These are phyloP conservation scores for Drosophila ananassae DNA, from an alignment of 1,140 invertebrate species.

Conservation along the genomic window DNA sequence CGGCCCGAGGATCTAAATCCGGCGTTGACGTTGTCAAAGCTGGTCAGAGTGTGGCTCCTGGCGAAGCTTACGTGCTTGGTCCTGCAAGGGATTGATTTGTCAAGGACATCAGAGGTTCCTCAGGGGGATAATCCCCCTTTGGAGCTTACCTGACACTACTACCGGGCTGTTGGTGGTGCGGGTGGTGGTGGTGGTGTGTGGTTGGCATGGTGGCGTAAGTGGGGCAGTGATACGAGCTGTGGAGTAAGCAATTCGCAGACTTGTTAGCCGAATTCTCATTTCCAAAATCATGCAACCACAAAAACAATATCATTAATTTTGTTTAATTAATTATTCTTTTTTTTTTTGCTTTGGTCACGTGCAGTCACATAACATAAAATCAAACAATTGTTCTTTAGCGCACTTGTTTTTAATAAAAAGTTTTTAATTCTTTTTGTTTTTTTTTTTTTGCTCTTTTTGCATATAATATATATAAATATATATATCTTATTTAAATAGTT, in stretches of 20 bases:
- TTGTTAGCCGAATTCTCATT: conserved; percentile 27
- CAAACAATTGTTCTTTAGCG: conserved; percentile 51
- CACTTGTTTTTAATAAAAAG: conserved; percentile 45
- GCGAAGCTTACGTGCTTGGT: conserved; percentile 96
- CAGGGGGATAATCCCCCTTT: not conserved
- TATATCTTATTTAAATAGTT: conserved; percentile 34
- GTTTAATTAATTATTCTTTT: conserved; percentile 15
- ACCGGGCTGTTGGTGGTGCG: conserved; percentile 53
- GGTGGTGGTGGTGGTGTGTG: conserved; percentile 65
- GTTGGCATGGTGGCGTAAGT: conserved; percentile 73
- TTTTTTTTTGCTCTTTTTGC: conserved; percentile 17
- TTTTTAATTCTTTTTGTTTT: conserved; percentile 13
- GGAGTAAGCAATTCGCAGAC: conserved; percentile 34
- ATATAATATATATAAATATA: conserved; percentile 5
- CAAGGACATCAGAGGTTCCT: not conserved
- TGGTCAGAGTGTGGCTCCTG: conserved; percentile 91
- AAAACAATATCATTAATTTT: conserved; percentile 18
- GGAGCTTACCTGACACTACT: conserved; percentile 62
- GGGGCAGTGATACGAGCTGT: conserved; percentile 81
- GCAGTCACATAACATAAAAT: conserved; percentile 73
- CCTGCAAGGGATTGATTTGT: conserved; percentile 82
- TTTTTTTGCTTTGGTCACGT: conserved; percentile 59
- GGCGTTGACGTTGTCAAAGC: conserved; percentile 89
- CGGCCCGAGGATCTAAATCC: conserved; percentile 85
- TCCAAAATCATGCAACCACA: not conserved